phyloP scores from a whole-genome alignment of 2,113 vertebrate species.

The Callospermophilus lateralis region DNA sequence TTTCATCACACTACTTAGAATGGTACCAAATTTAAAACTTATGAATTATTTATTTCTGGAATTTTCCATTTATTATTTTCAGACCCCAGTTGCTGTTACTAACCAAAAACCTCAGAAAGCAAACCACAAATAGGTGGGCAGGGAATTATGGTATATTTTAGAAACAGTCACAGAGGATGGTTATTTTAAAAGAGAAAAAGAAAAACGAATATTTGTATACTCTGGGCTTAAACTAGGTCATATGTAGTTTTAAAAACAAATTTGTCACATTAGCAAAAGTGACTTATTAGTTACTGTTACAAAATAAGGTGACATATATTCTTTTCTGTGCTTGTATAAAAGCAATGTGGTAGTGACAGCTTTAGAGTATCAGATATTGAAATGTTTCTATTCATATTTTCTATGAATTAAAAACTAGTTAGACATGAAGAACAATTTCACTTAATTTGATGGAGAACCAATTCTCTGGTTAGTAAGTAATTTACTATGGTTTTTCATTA shows the following conservation, averaged over 20 bases:
- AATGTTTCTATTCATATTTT: constrained; percentile 31
- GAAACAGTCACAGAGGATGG: neutral
- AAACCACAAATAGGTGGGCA: neutral
- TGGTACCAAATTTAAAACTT: neutral
- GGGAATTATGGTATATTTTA: neutral
- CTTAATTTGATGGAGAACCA: constrained; percentile 2
- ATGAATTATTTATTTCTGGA: neutral
- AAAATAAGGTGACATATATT: neutral
- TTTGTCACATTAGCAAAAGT: constrained; percentile 28
- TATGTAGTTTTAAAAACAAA: constrained; percentile 6
- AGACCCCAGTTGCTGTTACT: neutral
- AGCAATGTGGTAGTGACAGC: neutral
- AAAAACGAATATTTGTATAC: neutral
- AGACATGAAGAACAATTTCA: neutral
- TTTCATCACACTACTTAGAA: neutral
- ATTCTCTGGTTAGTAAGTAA: constrained; percentile 42
- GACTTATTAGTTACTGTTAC: neutral
- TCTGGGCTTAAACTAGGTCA: neutral
- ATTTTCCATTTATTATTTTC: neutral
- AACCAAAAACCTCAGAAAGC: neutral
- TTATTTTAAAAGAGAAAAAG: neutral
- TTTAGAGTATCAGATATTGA: constrained; percentile 3
- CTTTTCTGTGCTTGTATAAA: neutral
- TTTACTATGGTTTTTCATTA: neutral
- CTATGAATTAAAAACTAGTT: constrained; percentile 12